Evolutionary conservation across 2,888 invertebrate genomes (phyloP), one percentile per base, ranked within the genome.

Genomic region (Perdita meconis): DNA sequence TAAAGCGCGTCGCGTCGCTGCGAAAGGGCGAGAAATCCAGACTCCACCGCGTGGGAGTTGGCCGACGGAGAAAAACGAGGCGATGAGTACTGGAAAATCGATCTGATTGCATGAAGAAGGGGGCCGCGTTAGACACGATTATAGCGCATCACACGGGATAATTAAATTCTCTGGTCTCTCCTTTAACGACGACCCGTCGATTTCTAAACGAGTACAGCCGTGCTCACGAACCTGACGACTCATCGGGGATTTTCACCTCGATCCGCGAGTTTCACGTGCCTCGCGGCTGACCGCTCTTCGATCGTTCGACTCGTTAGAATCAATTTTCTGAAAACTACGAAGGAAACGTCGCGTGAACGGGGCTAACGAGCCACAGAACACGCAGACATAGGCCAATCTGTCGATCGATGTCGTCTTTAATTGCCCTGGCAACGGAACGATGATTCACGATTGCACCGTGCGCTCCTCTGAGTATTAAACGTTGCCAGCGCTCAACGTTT

Each of bases 211-310:
- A 34, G 47, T n/a, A 19, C 50, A 8, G 13, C 42, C 13, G 13
- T 22, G 22, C 10, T 12, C 13, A 8, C 16, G 38, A 38, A 38
- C 12, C 26, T 47, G 13, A 13, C 42, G 57, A 64, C 36, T 44
- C 40, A 22, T 19, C 2, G 47, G 19, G 22, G 44, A 69, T 69
- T 79, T 76, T 83, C 76, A 68, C 65, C 36, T 50, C 42, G 65
- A 64, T 64, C 30, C 3, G n/a, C 65, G 72, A 68, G 69, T 73
- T 57, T 82, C 70, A 65, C 81, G 73, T 60, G 61, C 51, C 36
- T 8, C n/a, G 1, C n/a, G 34, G 67, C 64, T 72, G 67, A 61
- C 57, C 73, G 60, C 12, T 19, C 22, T 47, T 13, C 24, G 16
- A 30, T 26, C 53, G 13, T 6, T 13, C 57, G 22, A 8, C 36